Evolutionary conservation across 2,888 invertebrate genomes (phyloP).

Genomic region (Sialis lutaria): DNA sequence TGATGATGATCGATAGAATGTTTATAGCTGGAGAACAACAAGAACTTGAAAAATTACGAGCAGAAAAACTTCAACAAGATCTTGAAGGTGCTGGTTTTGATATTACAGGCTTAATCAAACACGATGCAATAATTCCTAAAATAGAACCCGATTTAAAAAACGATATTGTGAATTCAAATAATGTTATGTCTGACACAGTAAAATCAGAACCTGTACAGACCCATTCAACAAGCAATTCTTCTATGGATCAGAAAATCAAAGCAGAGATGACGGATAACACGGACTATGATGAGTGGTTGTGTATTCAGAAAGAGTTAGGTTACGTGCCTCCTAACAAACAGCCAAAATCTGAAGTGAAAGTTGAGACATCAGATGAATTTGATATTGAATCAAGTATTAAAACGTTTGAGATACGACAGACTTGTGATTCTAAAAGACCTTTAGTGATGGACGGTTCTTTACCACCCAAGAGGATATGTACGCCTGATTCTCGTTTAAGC

Average conservation of each 20-base stretch:
- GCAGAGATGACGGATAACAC: conserved; percentile 13
- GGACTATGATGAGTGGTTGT: conserved; percentile 48
- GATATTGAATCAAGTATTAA: conserved; percentile 5
- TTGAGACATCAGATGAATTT: conserved; percentile 2
- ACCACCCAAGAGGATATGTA: conserved; percentile 1
- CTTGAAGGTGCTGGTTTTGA: not conserved
- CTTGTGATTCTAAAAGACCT: not conserved
- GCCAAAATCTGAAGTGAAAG: conserved; percentile 1
- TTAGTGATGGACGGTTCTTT: not conserved
- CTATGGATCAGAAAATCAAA: conserved; percentile 4
- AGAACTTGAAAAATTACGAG: conserved; percentile 39
- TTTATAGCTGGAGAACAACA: conserved; percentile 54
- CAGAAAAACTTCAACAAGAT: conserved; percentile 23
- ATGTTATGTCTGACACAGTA: not conserved
- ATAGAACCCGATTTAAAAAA: not conserved
- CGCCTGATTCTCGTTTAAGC: not conserved
- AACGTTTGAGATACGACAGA: conserved; percentile 4
- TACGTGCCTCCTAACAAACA: conserved; percentile 18
- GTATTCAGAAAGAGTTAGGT: conserved; percentile 45
- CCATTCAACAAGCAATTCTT: not conserved
- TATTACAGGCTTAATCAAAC: conserved; percentile 2
- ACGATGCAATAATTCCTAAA: not conserved
- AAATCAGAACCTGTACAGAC: not conserved
- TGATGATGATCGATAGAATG: conserved; percentile 58
- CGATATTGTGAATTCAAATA: not conserved